Base-by-base conservation (phyloP, 2,113 vertebrate genomes). In the Phaethon lepturus region DNA sequence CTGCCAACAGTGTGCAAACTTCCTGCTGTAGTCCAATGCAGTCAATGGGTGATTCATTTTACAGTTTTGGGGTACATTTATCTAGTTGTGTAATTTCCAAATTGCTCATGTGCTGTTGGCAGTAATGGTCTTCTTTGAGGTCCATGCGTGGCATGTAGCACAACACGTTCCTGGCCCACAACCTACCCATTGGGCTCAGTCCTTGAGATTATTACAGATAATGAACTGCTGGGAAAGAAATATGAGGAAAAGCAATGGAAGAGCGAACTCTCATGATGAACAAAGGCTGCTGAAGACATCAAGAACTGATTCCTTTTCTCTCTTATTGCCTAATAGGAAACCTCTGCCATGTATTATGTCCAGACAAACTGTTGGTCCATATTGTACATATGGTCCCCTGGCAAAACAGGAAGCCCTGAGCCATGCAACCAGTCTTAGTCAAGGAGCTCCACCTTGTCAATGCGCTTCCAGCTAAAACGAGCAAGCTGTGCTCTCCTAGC, bases 121-220 rank as follows among this genome's bases (percentile, higher is more conserved):
- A 78, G 40, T 11, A 50, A 50, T 11, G 28, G 50, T 15, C 16
- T 12, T 42, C 19, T 80, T 40, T 40, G 45, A 31, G 45, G 15
- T 22, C 38, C 13, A 13, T 2, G 19, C n/a, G 20, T 2, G 16
- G 69, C 38, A 83, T 0, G 0, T 3, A 85, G 56, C 35, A 38
- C 59, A 53, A n/a, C 4, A 64, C 1, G 2, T 19, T 73, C 25
- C n/a, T 79, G 31, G 11, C n/a, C 25, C 47, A 88, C 14, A 78
- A 40, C 45, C 11, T 35, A 71, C 4, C 11, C 16, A 4, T 71
- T 44, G 60, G 60, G 40, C 22, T 71, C 35, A 59, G 24, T 28
- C 24, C 64, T 13, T 63, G n/a, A 47, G 42, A 17, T 72, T 47
- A 55, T 42, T 55, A 55, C 44, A 86, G 35, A 23, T 10, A 55